Evolutionary conservation across 2,113 vertebrate genomes (phyloP), one percentile per base, ranked within the genome.

Genomic region (Catharus fuscescens): DNA sequence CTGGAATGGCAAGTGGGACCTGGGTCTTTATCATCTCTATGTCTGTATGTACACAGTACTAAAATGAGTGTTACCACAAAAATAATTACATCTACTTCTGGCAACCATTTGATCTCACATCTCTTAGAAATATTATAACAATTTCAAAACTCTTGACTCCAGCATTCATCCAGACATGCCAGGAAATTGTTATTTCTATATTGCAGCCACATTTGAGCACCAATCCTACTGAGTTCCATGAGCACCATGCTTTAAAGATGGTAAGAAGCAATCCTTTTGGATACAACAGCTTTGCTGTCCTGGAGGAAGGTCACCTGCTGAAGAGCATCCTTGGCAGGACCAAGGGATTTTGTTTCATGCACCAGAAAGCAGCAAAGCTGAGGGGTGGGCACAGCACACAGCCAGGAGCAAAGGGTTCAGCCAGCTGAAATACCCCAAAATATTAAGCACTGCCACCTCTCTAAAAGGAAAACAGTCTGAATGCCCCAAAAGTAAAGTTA

Each of bases 101-200:
- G 66, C 28, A 79, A 54, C 28, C 26, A 90, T 88, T 87, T 24
- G 12, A n/a, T 91, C 76, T 66, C 89, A 52, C 16, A 29, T n/a
- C 52, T 89, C 87, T 74, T 42, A 77, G 47, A 96, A 97, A 94
- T 50, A 34, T 25, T 31, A 52, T 14, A 65, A 95, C 42, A n/a
- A 32, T 64, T 94, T 83, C 44, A 78, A 86, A 83, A 65, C 71
- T 16, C 12, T 3, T 42, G 56, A 78, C 57, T 71, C 42, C 34
- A 66, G 42, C 61, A 87, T 79, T 64, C 61, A 84, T 18, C 20
- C 61, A 12, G 5, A 53, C 16, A 8, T 1, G 4, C 32, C 57
- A 64, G 66, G 48, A 60, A 91, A 29, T 42, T 8, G 10, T 19
- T 60, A 4, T 82, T 88, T 76, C 62, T 69, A 1, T n/a, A 44